phyloP scores from a whole-genome alignment of 2,797 vertebrate species.

The Xiphorhynchus erythropygius region DNA sequence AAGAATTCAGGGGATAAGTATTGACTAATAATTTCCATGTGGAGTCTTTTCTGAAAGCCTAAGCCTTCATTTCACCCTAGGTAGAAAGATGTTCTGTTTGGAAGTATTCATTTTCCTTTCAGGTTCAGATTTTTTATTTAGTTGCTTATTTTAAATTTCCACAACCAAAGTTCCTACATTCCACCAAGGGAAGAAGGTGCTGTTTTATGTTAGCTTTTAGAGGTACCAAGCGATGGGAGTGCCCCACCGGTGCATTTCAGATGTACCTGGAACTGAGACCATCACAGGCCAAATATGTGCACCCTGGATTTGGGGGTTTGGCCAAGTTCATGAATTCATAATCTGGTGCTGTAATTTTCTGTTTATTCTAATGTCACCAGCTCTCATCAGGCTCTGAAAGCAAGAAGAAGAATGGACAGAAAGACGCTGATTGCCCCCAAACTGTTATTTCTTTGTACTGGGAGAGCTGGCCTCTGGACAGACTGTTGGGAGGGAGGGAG shows the following conservation, averaged over 20 bases:
- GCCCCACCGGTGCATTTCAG: neutral
- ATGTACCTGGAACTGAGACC: neutral
- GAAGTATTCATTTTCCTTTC: neutral
- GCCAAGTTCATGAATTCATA: neutral
- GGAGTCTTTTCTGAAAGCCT: constrained; percentile 5
- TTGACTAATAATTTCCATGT: neutral
- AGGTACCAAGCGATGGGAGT: neutral
- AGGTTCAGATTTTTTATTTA: neutral
- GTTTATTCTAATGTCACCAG: neutral
- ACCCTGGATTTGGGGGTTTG: neutral
- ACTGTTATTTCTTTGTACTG: neutral
- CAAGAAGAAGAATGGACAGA: neutral
- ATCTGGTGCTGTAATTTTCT: neutral
- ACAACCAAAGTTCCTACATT: constrained; percentile 49
- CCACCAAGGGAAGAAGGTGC: constrained; percentile 51
- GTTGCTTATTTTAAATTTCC: neutral
- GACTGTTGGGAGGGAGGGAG: neutral
- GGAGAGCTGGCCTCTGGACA: constrained; percentile 27
- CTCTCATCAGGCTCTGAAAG: constrained; percentile 1
- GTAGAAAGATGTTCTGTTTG: neutral
- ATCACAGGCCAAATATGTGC: neutral
- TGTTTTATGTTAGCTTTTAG: neutral
- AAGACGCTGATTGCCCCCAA: neutral
- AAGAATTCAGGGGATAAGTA: neutral
- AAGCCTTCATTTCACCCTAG: neutral